Base-by-base conservation (phyloP, 2,888 invertebrate genomes). In the Tachina grossa region DNA sequence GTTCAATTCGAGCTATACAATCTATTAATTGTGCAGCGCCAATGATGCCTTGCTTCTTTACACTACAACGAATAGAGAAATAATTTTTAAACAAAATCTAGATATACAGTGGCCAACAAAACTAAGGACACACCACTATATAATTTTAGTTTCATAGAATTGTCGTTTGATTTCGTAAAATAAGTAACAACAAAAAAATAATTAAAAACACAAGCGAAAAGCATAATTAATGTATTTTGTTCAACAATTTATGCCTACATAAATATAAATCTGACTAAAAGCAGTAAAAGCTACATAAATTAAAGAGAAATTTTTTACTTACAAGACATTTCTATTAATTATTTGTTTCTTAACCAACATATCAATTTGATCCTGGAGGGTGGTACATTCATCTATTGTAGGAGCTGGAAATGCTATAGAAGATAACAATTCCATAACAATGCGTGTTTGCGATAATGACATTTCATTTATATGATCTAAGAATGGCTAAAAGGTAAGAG, bases 261-360 rank as follows among this genome's bases (percentile, higher is more conserved):
- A n/a, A n/a, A n/a, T n/a, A 49, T 49, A 49, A 6, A n/a, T 14
- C 49, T 49, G 13, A 14, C 49, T 49, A 14, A 49, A 14, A 49
- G 14, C n/a, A 49, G 6, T 31, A 31, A 31, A 6, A 31, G 6
- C n/a, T 1, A 31, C 4, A 31, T 31, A 51, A 16, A 61, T 61
- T n/a, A 41, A 41, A 10, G 16, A 1, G 0, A 49, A 49, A 6
- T 45, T 59, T 47, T 39, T 9, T 49, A 87, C 92, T 90, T 90
- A 94, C 93, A 93, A 92, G 22, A 94, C 93, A 87, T 94, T 94
- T 4, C 95, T 94, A 90, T 95, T 95, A 3, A 95, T 95, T 51
- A 98, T 93, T 92, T 97, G 96, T 91, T 98, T 98, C 87, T 96
- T 95, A n/a, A 97, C 94, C 19, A 97, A 93, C 94, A 98, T 97